Conservation (phyloP, 2,113 vertebrate genomes). For the Gobio gobio region DNA sequence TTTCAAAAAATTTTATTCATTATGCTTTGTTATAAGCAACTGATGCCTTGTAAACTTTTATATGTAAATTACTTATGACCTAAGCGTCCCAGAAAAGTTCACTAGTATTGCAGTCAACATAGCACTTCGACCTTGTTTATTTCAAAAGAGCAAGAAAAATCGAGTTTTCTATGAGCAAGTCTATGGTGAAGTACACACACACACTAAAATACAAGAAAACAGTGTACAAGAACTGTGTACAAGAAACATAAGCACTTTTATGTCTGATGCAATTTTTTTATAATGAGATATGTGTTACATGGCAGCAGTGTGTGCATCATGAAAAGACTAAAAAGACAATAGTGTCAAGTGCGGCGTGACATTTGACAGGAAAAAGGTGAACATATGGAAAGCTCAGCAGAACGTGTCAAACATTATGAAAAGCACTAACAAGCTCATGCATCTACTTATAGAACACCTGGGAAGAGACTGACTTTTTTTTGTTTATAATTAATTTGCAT, state of each 20-base stretch:
- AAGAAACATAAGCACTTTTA: not conserved
- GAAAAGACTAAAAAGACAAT: not conserved
- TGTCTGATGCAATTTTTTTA: not conserved
- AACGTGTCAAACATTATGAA: not conserved
- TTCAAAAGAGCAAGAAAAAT: not conserved
- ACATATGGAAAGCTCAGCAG: not conserved
- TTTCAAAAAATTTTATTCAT: not conserved
- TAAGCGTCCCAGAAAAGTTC: not conserved
- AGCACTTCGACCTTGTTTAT: not conserved
- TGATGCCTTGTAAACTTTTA: not conserved
- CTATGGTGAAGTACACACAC: not conserved
- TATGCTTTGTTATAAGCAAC: not conserved
- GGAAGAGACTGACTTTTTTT: not conserved
- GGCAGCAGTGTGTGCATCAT: not conserved
- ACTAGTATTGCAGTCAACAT: not conserved
- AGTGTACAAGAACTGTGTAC: not conserved
- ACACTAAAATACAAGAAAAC: not conserved
- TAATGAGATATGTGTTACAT: not conserved
- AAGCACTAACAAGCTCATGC: constrained; percentile 28
- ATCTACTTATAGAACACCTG: not conserved
- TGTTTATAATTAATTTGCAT: not conserved
- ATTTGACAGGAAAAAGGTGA: not conserved
- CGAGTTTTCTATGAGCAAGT: not conserved
- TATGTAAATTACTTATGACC: not conserved
- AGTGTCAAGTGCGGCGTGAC: not conserved